A percentile compares a stretch with the other conserved stretches of the same genome.
These are phyloP conservation scores for Centropus unirufus DNA, from an alignment of 2,113 vertebrate species.

Conservation along the genomic window DNA sequence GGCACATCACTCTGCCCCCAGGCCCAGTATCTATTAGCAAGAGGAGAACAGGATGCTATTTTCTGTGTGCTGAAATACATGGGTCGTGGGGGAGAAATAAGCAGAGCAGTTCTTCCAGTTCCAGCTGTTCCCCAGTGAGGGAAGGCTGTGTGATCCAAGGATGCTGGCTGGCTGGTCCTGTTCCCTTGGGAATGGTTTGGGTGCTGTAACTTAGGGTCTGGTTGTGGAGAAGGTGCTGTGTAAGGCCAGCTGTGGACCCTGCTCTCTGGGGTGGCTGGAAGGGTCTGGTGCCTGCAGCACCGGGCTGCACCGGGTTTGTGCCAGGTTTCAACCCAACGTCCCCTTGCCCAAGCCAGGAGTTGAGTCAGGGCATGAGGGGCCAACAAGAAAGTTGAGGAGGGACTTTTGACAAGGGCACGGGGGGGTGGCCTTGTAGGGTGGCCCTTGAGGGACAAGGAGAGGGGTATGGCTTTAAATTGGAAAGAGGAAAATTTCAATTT, in stretches of 20 bases:
- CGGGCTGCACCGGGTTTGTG: fast-evolving
- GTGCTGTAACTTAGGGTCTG: background rate
- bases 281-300: background rate
- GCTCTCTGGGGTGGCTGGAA: fast-evolving
- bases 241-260: background rate
- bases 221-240: background rate
- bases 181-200: too few species aligned
- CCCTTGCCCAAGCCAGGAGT: fast-evolving
- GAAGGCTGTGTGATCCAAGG: background rate
- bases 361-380: fast-evolving
- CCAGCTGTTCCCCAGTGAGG: background rate
- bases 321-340: background rate
- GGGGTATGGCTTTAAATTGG: too few species aligned
- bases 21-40: background rate
- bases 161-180: background rate
- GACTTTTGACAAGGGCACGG: too few species aligned
- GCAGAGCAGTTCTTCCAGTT: background rate
- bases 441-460: too few species aligned
- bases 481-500: too few species aligned
- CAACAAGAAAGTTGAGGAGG: too few species aligned
- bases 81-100: background rate
- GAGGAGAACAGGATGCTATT: background rate
- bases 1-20: background rate
- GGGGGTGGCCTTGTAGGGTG: too few species aligned
- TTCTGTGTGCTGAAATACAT: background rate